These are phyloP conservation scores for Bombylius discolor DNA, from an alignment of 2,888 invertebrate species.

Conservation along the genomic window DNA sequence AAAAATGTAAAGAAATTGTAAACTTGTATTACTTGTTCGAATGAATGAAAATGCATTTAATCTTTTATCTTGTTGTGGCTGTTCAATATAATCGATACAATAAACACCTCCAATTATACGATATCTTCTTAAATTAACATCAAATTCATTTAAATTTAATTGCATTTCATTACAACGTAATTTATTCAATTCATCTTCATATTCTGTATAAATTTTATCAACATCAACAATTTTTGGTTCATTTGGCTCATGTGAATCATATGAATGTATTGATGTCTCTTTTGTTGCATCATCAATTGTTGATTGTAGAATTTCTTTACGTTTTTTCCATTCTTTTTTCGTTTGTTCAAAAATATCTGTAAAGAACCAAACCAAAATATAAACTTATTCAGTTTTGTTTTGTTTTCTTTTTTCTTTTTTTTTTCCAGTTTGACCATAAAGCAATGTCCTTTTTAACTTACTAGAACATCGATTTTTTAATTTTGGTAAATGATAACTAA, in stretches of 20 bases:
- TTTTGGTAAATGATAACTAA: constrained; percentile 25
- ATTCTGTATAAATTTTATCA: constrained; percentile 34
- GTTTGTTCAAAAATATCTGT: constrained; percentile 30
- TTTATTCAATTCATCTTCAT: constrained; percentile 32
- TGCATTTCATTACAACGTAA: constrained; percentile 24
- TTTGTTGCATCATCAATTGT: constrained; percentile 31
- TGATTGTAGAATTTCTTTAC: constrained; percentile 32
- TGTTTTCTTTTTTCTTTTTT: too few relatives aligned
- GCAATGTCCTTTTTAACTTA: constrained; percentile 11
- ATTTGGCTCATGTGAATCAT: constrained; percentile 23
- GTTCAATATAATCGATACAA: constrained; percentile 56
- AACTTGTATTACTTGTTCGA: constrained; percentile 25
- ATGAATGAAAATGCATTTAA: constrained; percentile 30
- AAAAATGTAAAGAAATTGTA: not conserved
- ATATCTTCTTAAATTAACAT: constrained; percentile 63
- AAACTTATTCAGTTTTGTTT: too few relatives aligned
- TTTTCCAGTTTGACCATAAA: too few relatives aligned
- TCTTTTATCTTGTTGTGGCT: constrained; percentile 54
- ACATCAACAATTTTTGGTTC: constrained; percentile 23
- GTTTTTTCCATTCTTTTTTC: constrained; percentile 35
- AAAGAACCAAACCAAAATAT: not conserved
- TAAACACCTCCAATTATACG: constrained; percentile 64
- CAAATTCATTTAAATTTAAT: constrained; percentile 38
- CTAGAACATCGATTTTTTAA: constrained; percentile 23
- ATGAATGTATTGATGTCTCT: constrained; percentile 16